phyloP scores from a whole-genome alignment of 2,113 vertebrate species.

The Gnathonemus longibarbis region DNA sequence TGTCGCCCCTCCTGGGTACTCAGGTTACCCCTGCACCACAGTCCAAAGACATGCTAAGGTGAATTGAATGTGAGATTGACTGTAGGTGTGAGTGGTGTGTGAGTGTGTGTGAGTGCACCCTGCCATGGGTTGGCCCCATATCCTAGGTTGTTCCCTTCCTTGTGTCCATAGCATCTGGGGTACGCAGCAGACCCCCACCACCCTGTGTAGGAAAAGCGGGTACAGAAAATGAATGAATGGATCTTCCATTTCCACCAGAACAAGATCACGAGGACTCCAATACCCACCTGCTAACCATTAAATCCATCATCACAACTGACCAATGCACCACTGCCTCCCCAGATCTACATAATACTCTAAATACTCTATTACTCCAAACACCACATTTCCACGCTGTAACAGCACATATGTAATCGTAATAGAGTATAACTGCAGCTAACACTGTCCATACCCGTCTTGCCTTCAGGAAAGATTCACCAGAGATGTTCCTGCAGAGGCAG shows the following conservation, averaged over 20 bases:
- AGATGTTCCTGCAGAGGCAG: constrained; percentile 44
- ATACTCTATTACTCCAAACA: not conserved
- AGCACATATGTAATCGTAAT: not conserved
- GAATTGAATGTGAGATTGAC: not conserved
- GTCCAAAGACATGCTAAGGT: not conserved
- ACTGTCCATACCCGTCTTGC: not conserved
- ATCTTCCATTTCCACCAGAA: not conserved
- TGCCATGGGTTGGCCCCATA: not conserved
- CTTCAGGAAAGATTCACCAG: constrained; percentile 47
- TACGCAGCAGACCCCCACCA: not conserved
- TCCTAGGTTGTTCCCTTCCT: not conserved
- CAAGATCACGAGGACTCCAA: not conserved
- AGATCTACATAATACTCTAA: not conserved
- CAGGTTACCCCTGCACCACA: not conserved
- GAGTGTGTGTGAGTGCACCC: not conserved
- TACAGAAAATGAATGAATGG: not conserved
- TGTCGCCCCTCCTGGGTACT: not conserved
- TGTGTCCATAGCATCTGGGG: not conserved
- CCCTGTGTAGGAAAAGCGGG: not conserved
- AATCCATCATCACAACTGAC: not conserved
- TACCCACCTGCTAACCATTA: not conserved
- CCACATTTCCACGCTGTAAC: not conserved
- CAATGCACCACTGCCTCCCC: not conserved
- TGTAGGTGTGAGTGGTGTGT: not conserved
- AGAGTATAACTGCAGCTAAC: not conserved